Evolutionary conservation across 2,888 invertebrate genomes (phyloP).

Genomic region (Arrhopalites spinosus): DNA sequence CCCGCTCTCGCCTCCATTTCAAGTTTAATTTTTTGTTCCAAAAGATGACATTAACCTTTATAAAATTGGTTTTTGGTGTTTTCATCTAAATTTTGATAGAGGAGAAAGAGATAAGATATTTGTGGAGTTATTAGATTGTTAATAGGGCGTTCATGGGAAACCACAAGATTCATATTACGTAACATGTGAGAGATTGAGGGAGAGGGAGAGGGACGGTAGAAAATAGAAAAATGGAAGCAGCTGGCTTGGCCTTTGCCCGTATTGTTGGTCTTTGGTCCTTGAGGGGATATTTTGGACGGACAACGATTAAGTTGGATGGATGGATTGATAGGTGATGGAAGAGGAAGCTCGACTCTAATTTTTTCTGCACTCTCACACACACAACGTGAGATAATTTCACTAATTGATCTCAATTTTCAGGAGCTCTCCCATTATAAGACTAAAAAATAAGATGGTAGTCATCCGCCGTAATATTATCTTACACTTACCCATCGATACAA

Average conservation of each 20-base stretch:
- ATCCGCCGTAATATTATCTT: neutral
- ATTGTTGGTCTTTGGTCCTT: neutral
- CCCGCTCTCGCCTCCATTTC: neutral
- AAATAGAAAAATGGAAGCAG: neutral
- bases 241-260: neutral
- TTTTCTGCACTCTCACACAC: neutral
- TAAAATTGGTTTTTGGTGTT: neutral
- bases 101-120: neutral
- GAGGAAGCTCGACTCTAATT: neutral
- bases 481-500: neutral
- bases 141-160: neutral
- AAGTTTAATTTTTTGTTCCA: neutral
- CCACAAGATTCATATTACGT: neutral
- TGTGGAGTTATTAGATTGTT: neutral
- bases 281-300: neutral
- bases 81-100: neutral
- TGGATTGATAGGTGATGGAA: constrained; percentile 1
- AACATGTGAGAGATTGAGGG: neutral
- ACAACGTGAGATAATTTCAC: constrained; percentile 40
- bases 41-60: constrained; percentile 7
- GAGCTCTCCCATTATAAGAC: neutral
- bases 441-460: neutral
- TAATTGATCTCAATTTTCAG: constrained; percentile 46
- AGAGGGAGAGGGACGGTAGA: neutral
- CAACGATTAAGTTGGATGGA: neutral